Evolutionary conservation across 2,113 vertebrate genomes (phyloP).

Genomic region (Cynocephalus volans): DNA sequence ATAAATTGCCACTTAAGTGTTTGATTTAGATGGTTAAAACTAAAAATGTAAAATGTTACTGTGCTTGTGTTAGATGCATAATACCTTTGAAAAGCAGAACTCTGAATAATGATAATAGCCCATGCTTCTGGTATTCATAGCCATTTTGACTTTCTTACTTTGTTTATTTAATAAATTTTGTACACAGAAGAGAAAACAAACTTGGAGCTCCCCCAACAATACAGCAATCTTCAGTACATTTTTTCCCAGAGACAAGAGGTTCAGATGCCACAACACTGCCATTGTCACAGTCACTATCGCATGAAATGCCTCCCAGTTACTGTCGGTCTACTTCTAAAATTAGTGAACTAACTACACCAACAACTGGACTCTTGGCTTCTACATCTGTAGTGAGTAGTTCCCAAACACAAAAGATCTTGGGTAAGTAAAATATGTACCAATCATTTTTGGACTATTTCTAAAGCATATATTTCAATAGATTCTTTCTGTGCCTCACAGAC

Average conservation of each 20-base stretch:
- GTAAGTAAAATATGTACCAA: slow-evolving; percentile 47
- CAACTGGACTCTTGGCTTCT: background rate
- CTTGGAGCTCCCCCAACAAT: accelerated
- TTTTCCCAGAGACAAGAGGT: accelerated
- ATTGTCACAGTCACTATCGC: accelerated
- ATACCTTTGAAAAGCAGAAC: background rate
- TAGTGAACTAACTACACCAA: background rate
- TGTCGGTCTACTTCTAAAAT: background rate
- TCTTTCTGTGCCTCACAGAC: background rate
- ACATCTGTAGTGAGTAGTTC: background rate
- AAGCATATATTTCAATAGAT: background rate
- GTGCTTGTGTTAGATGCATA: background rate
- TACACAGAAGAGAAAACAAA: slow-evolving; percentile 61
- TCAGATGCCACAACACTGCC: background rate
- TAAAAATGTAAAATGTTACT: background rate
- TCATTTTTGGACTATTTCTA: background rate
- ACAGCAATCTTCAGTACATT: background rate
- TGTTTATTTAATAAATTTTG: background rate
- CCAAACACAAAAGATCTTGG: background rate
- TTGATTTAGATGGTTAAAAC: background rate
- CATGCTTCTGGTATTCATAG: background rate
- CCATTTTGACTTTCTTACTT: slow-evolving; percentile 23
- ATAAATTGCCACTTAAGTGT: background rate
- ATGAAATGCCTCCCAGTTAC: background rate
- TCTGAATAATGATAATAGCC: background rate